Conservation (phyloP, 2,113 vertebrate species). For the Sylvia atricapilla region DNA sequence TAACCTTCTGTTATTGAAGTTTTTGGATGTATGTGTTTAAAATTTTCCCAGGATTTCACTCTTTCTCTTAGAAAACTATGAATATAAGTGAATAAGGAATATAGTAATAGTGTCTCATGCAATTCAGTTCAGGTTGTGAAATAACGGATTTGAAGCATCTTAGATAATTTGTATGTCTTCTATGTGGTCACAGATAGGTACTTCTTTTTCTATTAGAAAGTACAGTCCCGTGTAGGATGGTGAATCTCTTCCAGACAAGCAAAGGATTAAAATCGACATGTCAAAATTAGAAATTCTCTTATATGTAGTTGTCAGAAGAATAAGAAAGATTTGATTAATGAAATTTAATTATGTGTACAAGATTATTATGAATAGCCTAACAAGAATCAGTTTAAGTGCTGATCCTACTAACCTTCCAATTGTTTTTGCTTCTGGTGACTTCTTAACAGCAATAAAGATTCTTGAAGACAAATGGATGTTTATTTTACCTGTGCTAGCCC, state of each 20-base stretch:
- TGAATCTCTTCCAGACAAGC: neutral
- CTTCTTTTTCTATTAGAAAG: neutral
- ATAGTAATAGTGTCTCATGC: neutral
- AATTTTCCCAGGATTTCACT: neutral
- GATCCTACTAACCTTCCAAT: neutral
- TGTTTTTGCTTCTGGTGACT: neutral
- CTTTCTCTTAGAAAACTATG: neutral
- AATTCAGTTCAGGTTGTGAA: neutral
- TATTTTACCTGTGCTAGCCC: neutral
- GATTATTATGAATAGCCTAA: neutral
- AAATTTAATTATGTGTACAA: neutral
- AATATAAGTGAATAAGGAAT: neutral
- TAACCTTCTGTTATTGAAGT: neutral
- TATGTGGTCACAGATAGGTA: neutral
- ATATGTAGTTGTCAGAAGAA: neutral
- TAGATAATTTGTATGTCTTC: neutral
- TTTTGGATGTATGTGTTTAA: neutral
- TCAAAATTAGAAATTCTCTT: neutral
- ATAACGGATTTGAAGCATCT: neutral
- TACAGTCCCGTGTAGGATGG: neutral
- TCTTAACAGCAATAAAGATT: neutral
- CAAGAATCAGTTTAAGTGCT: neutral
- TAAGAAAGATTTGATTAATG: neutral
- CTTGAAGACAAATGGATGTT: neutral
- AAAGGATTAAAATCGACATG: neutral